Evolutionary conservation across 1,140 invertebrate species (phyloP).

Genomic region (Chlorops oryzae): DNA sequence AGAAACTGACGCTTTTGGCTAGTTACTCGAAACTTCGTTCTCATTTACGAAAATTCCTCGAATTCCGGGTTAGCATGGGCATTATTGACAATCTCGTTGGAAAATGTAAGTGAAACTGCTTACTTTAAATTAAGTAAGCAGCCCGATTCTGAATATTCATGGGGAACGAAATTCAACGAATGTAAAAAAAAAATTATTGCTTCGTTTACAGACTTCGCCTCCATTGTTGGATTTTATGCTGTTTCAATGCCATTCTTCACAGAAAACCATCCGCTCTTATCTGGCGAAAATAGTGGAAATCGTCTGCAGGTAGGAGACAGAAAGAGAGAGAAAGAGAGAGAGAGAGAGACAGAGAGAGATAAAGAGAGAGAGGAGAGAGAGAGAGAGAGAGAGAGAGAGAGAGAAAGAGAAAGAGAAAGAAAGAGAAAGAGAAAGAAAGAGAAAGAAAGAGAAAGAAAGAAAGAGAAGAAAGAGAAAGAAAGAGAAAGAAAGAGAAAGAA

Average conservation of each 20-base stretch:
- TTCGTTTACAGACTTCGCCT: conserved; percentile 71
- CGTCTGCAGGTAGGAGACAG: conserved; percentile 69
- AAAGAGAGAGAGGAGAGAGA: no score
- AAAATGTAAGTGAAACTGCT: conserved; percentile 72
- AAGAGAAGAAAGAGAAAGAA: no score
- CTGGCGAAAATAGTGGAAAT: conserved; percentile 58
- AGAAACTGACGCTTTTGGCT: conserved; percentile 79
- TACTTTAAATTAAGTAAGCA: not conserved
- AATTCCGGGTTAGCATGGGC: conserved; percentile 89
- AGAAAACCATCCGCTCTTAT: conserved; percentile 58
- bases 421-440: no score
- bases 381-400: no score
- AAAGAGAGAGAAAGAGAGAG: no score
- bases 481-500: no score
- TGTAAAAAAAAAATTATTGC: no score
- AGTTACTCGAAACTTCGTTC: conserved; percentile 85
- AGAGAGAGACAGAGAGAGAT: no score
- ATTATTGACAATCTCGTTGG: conserved; percentile 93
- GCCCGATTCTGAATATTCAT: not conserved
- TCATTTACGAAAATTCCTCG: conserved; percentile 83
- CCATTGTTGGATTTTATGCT: conserved; percentile 89
- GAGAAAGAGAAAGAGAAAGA: no score
- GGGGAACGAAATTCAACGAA: no score
- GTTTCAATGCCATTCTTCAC: conserved; percentile 91
- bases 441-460: no score